A percentile compares a stretch with the other conserved stretches of the same genome.
phyloP scores from a whole-genome alignment of 2,797 vertebrate species.

The Phataginus tricuspis region DNA sequence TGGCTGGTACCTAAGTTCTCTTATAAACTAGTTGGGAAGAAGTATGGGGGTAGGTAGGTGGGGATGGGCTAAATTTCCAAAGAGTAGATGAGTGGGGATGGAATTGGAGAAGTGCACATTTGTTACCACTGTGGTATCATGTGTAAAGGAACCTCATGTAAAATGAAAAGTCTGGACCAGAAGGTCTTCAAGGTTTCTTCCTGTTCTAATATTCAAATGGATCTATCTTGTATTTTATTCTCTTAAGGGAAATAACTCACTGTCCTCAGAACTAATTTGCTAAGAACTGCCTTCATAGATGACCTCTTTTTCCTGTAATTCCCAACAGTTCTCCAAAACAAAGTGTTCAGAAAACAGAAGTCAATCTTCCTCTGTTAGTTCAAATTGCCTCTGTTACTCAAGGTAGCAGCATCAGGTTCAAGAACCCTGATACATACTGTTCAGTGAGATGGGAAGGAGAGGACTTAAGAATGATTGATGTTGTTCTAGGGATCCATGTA shows the following conservation, averaged over 20 bases:
- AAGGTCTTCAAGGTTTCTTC: conserved; percentile 20
- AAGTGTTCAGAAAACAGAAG: conserved; percentile 66
- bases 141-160: not conserved
- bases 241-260: conserved; percentile 36
- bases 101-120: not conserved
- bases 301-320: conserved; percentile 32
- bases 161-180: conserved; percentile 16
- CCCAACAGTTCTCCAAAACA: not conserved
- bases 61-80: not conserved
- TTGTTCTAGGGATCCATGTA: not conserved
- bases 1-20: not conserved
- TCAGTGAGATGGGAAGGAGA: not conserved
- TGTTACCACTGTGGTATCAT: not conserved
- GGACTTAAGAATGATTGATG: conserved; percentile 29
- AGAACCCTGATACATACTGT: not conserved
- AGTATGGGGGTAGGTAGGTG: not conserved
- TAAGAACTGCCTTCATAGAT: conserved; percentile 41
- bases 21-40: not conserved
- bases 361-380: not conserved
- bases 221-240: not conserved
- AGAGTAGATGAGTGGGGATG: not conserved
- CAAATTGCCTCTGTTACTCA: conserved; percentile 31
- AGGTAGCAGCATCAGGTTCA: not conserved
- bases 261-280: conserved; percentile 47
- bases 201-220: conserved; percentile 28